Conservation (phyloP, 64 coral and sea anemone species). For the Acropora yongei region DNA sequence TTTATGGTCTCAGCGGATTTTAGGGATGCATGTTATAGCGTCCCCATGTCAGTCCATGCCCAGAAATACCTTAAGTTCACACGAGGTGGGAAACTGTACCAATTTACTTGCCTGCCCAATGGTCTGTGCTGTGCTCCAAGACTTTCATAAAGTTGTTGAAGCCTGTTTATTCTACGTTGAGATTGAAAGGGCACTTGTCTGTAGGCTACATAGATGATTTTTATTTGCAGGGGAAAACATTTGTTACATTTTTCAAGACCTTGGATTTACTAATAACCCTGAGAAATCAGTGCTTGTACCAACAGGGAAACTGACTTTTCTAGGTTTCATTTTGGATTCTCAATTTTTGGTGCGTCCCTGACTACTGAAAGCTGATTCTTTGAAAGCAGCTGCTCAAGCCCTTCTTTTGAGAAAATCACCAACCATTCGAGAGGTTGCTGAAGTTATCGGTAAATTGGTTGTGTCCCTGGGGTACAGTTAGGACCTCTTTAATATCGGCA, state of each 20-base stretch:
- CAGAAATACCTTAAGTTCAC: constrained; percentile 51
- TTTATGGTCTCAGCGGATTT: constrained; percentile 25
- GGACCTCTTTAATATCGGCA: constrained; percentile 51
- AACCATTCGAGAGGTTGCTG: constrained; percentile 57
- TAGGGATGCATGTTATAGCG: constrained; percentile 51
- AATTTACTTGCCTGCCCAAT: constrained; percentile 32
- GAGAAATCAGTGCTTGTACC: constrained; percentile 46
- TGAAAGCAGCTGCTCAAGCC: neutral
- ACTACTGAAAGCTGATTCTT: constrained; percentile 23
- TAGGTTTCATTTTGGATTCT: constrained; percentile 57
- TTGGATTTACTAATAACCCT: constrained; percentile 52
- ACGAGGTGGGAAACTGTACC: constrained; percentile 26
- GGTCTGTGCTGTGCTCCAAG: constrained; percentile 28
- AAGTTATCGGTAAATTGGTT: constrained; percentile 56
- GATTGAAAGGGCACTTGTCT: constrained; percentile 18
- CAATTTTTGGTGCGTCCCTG: neutral
- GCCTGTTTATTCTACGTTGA: constrained; percentile 29
- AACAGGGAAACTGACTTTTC: constrained; percentile 19
- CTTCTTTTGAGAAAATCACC: constrained; percentile 30
- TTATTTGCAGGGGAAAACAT: constrained; percentile 18
- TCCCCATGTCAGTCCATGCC: neutral
- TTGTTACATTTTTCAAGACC: constrained; percentile 13
- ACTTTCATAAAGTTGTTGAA: constrained; percentile 65
- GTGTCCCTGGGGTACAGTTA: constrained; percentile 53
- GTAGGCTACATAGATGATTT: constrained; percentile 61